These are phyloP conservation scores for Taeniopygia guttata DNA, from an alignment of 2,797 vertebrate genomes.

Conservation along the genomic window DNA sequence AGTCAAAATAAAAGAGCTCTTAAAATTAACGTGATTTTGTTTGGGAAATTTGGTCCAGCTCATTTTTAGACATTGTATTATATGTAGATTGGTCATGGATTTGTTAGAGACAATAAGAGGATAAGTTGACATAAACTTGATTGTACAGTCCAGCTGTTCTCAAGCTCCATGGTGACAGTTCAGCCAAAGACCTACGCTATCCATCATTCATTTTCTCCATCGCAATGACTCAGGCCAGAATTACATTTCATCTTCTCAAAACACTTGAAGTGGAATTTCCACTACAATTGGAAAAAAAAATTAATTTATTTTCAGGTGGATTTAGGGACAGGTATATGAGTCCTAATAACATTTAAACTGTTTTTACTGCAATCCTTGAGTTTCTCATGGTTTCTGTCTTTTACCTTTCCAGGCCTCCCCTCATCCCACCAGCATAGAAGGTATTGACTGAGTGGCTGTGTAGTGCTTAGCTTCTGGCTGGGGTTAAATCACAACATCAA, in stretches of 20 bases:
- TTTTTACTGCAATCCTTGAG: neutral
- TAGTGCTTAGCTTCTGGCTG: neutral
- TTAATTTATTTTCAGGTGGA: neutral
- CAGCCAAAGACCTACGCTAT: neutral
- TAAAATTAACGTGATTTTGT: accelerated
- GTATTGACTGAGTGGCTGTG: neutral
- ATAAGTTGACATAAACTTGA: neutral
- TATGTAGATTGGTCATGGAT: neutral
- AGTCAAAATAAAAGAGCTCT: neutral
- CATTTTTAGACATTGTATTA: neutral
- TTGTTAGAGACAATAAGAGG: neutral
- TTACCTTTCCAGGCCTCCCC: neutral
- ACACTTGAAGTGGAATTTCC: neutral
- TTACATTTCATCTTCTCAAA: neutral
- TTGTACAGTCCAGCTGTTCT: neutral
- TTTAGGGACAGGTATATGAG: neutral
- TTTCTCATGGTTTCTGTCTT: neutral
- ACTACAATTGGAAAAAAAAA: neutral
- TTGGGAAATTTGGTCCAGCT: neutral
- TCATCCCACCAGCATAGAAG: accelerated
- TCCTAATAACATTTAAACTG: neutral
- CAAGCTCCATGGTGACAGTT: neutral
- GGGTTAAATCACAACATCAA: neutral
- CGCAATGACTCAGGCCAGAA: neutral
- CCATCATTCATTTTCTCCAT: neutral